phyloP scores from a whole-genome alignment of 2,888 invertebrate species.

The Pyrochroa serraticornis region DNA sequence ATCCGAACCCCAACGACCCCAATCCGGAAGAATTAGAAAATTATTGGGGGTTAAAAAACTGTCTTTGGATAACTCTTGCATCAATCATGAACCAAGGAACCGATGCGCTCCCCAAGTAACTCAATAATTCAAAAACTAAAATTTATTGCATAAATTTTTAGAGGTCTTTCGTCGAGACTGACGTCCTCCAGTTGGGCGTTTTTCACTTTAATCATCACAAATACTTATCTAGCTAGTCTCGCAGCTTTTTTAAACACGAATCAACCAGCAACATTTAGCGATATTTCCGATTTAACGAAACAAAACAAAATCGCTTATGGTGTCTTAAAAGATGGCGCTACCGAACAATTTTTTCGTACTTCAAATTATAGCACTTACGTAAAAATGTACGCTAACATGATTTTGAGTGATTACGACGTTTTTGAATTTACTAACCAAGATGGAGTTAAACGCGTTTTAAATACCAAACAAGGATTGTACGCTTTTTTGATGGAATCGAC shows the following conservation, averaged over 20 bases:
- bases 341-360: constrained; percentile 87
- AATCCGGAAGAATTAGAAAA: constrained; percentile 87
- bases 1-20: constrained; percentile 87
- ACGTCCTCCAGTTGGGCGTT: constrained; percentile 92
- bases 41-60: constrained; percentile 83
- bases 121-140: constrained; percentile 6
- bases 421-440: constrained; percentile 83
- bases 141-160: constrained; percentile 49
- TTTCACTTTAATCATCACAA: constrained; percentile 83
- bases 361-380: constrained; percentile 89
- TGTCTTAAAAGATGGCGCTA: constrained; percentile 86
- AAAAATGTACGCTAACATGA: constrained; percentile 93
- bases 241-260: constrained; percentile 81
- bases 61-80: constrained; percentile 90
- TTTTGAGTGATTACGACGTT: constrained; percentile 79
- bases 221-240: constrained; percentile 91
- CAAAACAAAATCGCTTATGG: constrained; percentile 98
- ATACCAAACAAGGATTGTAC: constrained; percentile 77
- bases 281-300: constrained; percentile 88
- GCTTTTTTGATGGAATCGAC: constrained; percentile 98
- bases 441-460: constrained; percentile 83
- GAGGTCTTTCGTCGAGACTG: constrained; percentile 86
- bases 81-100: constrained; percentile 92
- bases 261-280: constrained; percentile 75
- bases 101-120: constrained; percentile 85